phyloP scores from a whole-genome alignment of 2,888 invertebrate genomes.

The Acanthacorydalis orientalis region DNA sequence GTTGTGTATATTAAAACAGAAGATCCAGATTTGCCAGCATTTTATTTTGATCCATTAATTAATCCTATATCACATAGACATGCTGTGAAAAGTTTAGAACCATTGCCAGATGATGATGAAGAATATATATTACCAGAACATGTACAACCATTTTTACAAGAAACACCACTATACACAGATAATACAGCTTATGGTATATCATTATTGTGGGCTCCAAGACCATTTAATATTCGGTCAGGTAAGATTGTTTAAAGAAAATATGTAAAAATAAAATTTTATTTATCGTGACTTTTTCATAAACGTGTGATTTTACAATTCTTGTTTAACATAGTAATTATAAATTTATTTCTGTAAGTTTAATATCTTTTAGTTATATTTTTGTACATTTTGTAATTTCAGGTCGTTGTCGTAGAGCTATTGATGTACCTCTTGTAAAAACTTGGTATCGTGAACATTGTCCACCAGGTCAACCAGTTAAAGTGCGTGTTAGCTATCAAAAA shows the following conservation, averaged over 20 bases:
- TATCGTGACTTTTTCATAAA: not conserved
- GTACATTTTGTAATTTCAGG: constrained; percentile 30
- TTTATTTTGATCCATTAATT: constrained; percentile 98
- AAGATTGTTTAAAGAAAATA: constrained; percentile 9
- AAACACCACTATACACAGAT: constrained; percentile 92
- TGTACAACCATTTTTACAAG: constrained; percentile 83
- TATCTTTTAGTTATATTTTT: not conserved
- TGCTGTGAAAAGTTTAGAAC: constrained; percentile 65
- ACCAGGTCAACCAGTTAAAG: constrained; percentile 95
- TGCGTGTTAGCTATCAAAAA: constrained; percentile 97
- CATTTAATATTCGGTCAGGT: constrained; percentile 90
- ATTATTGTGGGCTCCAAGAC: constrained; percentile 92
- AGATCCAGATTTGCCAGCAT: constrained; percentile 98
- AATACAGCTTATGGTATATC: constrained; percentile 98
- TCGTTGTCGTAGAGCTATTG: constrained; percentile 82
- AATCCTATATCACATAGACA: constrained; percentile 96
- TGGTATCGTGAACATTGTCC: constrained; percentile 96
- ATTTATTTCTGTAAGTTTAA: too few relatives aligned
- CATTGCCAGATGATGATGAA: constrained; percentile 82
- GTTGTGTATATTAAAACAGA: constrained; percentile 99
- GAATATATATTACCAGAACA: constrained; percentile 85
- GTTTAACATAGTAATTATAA: not conserved
- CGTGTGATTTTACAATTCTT: constrained; percentile 2
- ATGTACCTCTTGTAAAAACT: constrained; percentile 91
- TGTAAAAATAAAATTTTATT: not conserved